Conservation (phyloP, 2,888 invertebrate species). For the Conistra vaccinii region DNA sequence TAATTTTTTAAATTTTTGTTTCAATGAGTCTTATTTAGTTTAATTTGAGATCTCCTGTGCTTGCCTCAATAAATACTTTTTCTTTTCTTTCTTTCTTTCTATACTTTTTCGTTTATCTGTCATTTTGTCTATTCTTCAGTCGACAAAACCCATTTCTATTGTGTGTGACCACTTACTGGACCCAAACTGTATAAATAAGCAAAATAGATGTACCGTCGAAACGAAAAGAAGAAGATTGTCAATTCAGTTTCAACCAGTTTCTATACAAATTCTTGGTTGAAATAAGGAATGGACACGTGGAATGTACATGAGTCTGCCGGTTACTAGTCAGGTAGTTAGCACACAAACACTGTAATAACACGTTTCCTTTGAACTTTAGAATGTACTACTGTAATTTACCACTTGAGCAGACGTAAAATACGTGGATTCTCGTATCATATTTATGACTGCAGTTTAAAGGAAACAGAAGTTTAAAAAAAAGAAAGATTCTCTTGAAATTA, state of each 20-base stretch:
- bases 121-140: no score
- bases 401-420: conserved; percentile 16
- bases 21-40: no score
- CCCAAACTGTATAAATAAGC: neutral
- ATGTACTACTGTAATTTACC: conserved; percentile 37
- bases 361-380: conserved; percentile 54
- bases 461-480: neutral
- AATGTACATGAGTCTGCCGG: neutral
- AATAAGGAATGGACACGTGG: neutral
- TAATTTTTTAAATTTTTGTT: no score
- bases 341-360: conserved; percentile 47
- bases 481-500: no score
- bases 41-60: no score
- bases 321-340: conserved; percentile 45
- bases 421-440: conserved; percentile 1
- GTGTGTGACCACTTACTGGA: neutral
- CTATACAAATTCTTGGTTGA: neutral
- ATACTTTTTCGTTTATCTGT: no score
- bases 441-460: neutral
- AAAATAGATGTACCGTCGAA: neutral
- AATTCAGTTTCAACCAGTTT: neutral
- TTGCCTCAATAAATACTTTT: no score
- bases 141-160: no score
- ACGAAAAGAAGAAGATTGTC: neutral
- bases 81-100: no score